These are phyloP conservation scores for Nudaria mundana DNA, from an alignment of 2,888 invertebrate genomes.

Conservation along the genomic window DNA sequence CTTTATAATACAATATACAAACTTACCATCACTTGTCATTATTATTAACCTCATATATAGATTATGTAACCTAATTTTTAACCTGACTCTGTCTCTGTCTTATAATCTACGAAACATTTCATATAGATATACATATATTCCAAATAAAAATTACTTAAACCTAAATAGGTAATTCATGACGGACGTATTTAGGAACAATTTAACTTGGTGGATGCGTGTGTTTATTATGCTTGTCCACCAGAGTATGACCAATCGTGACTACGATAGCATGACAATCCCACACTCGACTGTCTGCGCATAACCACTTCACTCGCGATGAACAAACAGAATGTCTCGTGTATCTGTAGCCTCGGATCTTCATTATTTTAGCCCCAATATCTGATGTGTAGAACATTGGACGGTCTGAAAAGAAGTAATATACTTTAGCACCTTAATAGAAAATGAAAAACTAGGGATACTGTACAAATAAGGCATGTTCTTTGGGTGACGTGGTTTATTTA, in stretches of 20 bases:
- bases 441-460: neutral
- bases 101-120: too few species aligned
- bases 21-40: too few species aligned
- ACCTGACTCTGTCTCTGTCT: too few species aligned
- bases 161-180: neutral
- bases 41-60: too few species aligned
- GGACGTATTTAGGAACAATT: conserved; percentile 14
- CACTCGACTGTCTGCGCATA: conserved; percentile 62
- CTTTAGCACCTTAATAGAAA: neutral
- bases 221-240: conserved; percentile 61
- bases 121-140: too few species aligned
- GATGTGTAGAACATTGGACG: conserved; percentile 66
- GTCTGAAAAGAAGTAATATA: conserved; percentile 35
- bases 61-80: too few species aligned
- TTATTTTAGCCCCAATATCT: conserved; percentile 61
- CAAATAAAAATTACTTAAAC: neutral
- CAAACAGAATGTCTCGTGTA: conserved; percentile 72
- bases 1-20: too few species aligned
- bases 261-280: conserved; percentile 64
- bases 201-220: conserved; percentile 62
- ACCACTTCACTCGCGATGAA: conserved; percentile 68
- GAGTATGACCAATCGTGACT: conserved; percentile 66
- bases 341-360: conserved; percentile 67
- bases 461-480: neutral
- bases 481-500: too few species aligned